These are phyloP conservation scores for Amblyteles armatorius DNA, from an alignment of 2,888 invertebrate genomes.

Conservation along the genomic window DNA sequence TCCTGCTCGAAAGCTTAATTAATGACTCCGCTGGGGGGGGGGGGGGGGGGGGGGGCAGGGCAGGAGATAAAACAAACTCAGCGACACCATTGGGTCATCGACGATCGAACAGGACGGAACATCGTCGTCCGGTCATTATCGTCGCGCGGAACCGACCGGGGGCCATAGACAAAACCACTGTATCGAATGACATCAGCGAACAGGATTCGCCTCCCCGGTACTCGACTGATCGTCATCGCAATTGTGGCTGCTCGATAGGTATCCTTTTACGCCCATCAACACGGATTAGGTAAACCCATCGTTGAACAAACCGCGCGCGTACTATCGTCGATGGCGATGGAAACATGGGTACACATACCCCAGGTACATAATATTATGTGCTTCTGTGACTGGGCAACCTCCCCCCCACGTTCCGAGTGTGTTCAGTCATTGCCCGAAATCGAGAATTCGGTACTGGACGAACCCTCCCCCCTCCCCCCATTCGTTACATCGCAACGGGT, in stretches of 20 bases:
- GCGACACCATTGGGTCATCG: background rate
- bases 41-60: background rate
- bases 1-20: slow-evolving; percentile 42
- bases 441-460: slow-evolving; percentile 16
- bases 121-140: slow-evolving; percentile 43
- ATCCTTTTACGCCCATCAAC: slow-evolving; percentile 60
- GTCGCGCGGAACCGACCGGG: slow-evolving; percentile 4
- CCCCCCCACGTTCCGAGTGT: background rate
- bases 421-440: slow-evolving; percentile 35
- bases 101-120: slow-evolving; percentile 41
- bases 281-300: slow-evolving; percentile 62
- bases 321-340: slow-evolving; percentile 46
- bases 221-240: slow-evolving; percentile 48
- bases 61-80: background rate
- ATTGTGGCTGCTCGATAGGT: slow-evolving; percentile 55
- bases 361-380: slow-evolving; percentile 47
- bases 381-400: background rate
- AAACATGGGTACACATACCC: slow-evolving; percentile 38
- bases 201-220: background rate
- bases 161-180: slow-evolving; percentile 31
- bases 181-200: slow-evolving; percentile 28
- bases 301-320: slow-evolving; percentile 49
- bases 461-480: background rate
- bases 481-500: slow-evolving; percentile 49
- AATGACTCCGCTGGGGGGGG: background rate